phyloP scores from a whole-genome alignment of 2,888 invertebrate species.

The Rapana venosa region DNA sequence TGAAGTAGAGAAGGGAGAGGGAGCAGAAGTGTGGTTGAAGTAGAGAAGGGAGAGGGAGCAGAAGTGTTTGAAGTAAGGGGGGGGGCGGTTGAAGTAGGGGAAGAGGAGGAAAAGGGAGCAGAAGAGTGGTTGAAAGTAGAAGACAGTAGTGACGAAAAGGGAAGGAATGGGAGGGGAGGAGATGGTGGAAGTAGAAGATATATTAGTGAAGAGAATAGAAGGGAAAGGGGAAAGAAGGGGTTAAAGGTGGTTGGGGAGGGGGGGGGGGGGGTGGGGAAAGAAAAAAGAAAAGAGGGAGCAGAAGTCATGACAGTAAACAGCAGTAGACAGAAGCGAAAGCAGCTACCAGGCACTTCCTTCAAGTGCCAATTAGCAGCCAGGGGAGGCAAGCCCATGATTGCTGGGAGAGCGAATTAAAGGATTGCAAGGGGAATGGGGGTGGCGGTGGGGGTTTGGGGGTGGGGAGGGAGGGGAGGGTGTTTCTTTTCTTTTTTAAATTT shows the following conservation, averaged over 20 bases:
- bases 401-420: slow-evolving; percentile 20
- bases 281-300: not conserved
- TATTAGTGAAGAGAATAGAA: too few species aligned
- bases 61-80: too few species aligned
- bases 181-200: not conserved
- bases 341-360: not conserved
- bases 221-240: not conserved
- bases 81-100: too few species aligned
- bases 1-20: too few species aligned
- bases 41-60: too few species aligned
- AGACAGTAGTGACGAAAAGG: not conserved
- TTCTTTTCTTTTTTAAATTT: not conserved
- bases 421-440: not conserved
- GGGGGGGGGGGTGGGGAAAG: not conserved
- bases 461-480: too few species aligned
- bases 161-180: not conserved
- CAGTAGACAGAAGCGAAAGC: not conserved
- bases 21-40: too few species aligned
- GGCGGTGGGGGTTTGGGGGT: too few species aligned
- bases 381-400: slow-evolving; percentile 16
- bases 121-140: not conserved
- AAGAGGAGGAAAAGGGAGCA: not conserved
- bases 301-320: slow-evolving; percentile 6
- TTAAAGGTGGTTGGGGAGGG: not conserved
- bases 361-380: slow-evolving; percentile 36